These are phyloP conservation scores for Centroberyx gerrardi DNA, from an alignment of 2,797 vertebrate species.

Conservation along the genomic window DNA sequence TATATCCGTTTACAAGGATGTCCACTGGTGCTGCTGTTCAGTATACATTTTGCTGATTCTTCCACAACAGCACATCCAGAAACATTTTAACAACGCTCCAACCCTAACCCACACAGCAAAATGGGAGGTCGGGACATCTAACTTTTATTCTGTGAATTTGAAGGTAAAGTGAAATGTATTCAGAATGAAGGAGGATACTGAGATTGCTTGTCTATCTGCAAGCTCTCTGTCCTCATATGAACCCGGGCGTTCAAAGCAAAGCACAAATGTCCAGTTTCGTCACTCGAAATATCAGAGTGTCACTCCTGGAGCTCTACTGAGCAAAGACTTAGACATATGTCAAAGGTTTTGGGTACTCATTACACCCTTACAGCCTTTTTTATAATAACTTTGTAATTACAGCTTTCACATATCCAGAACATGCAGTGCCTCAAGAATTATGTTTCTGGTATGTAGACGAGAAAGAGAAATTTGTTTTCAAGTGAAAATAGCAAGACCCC, in stretches of 20 bases:
- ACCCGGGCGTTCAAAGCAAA: background rate
- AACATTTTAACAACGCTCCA: too few species aligned
- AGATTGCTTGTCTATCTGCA: too few species aligned
- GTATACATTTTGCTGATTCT: too few species aligned
- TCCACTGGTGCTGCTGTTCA: background rate
- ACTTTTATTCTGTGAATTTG: background rate
- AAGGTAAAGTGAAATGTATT: too few species aligned
- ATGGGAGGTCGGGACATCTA: background rate
- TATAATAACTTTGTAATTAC: conserved; percentile 18
- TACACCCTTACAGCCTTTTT: background rate
- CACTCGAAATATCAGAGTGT: conserved; percentile 8
- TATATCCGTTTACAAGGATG: background rate
- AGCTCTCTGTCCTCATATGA: background rate
- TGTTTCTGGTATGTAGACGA: conserved; percentile 40
- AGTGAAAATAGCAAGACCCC: background rate
- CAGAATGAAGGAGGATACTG: too few species aligned
- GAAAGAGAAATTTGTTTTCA: background rate
- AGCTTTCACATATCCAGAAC: conserved; percentile 21
- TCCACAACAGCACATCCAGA: too few species aligned
- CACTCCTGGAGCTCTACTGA: background rate
- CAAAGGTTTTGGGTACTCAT: background rate
- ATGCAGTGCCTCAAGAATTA: conserved; percentile 23
- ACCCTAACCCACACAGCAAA: too few species aligned
- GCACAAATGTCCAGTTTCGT: background rate
- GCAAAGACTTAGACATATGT: background rate